phyloP scores from a whole-genome alignment of 1,140 invertebrate genomes.

The Drosophila burlai region DNA sequence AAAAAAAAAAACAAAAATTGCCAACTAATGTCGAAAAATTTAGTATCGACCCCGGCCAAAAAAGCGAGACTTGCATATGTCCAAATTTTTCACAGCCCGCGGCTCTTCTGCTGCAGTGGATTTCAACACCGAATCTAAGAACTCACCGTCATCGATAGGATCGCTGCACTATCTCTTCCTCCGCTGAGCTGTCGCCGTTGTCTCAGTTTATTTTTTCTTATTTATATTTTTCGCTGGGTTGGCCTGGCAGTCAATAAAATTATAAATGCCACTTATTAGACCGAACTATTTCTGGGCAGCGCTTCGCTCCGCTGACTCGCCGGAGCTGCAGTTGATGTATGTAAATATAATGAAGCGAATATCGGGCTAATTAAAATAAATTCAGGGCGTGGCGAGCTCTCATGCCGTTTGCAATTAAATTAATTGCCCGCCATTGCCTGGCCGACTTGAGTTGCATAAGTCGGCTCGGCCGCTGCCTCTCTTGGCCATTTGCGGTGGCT shows the following conservation, averaged over 20 bases:
- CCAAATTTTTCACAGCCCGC: constrained; percentile 42
- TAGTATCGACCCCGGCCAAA: constrained; percentile 53
- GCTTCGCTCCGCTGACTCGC: constrained; percentile 52
- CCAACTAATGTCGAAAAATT: constrained; percentile 75
- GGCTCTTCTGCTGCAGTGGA: constrained; percentile 73
- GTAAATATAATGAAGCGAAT: constrained; percentile 61
- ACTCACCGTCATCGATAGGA: constrained; percentile 40
- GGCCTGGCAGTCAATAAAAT: constrained; percentile 74
- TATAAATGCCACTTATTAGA: constrained; percentile 78
- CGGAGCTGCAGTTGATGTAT: constrained; percentile 43
- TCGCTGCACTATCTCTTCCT: constrained; percentile 25
- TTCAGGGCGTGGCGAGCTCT: constrained; percentile 67
- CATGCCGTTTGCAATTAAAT: constrained; percentile 73
- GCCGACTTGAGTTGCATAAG: constrained; percentile 60
- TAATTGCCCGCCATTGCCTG: constrained; percentile 57
- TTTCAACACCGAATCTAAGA: constrained; percentile 69
- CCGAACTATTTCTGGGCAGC: constrained; percentile 62
- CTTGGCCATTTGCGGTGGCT: constrained; percentile 32
- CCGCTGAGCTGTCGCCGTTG: constrained; percentile 11
- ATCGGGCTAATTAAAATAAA: constrained; percentile 77
- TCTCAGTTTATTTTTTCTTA: constrained; percentile 5
- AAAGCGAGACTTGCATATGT: constrained; percentile 57
- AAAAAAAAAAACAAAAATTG: constrained; percentile 46
- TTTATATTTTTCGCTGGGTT: constrained; percentile 24
- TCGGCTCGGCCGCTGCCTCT: constrained; percentile 9